Evolutionary conservation across 1,140 invertebrate species (phyloP).

Genomic region (Monochamus saltuarius): DNA sequence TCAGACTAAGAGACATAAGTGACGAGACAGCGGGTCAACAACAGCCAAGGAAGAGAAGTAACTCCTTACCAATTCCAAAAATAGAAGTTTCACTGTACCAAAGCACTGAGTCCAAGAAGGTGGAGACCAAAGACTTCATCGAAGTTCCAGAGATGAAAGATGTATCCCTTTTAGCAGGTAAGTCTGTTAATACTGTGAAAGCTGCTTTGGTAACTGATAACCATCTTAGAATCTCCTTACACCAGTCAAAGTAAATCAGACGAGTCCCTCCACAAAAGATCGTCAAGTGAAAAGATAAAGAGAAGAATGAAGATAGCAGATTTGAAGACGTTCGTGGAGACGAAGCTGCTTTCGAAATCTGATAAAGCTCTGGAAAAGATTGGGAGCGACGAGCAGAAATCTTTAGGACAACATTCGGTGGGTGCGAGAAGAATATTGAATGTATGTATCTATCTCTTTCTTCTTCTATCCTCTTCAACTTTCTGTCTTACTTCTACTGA

Average conservation of each 20-base stretch:
- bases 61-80: slow-evolving; percentile 91
- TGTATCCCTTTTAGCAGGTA: slow-evolving; percentile 58
- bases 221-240: slow-evolving; percentile 55
- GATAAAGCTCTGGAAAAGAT: slow-evolving; percentile 89
- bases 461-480: slow-evolving; percentile 34
- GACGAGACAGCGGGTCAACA: slow-evolving; percentile 74
- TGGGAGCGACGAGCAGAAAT: slow-evolving; percentile 72
- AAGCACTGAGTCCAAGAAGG: slow-evolving; percentile 66
- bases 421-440: slow-evolving; percentile 45
- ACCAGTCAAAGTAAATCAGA: slow-evolving; percentile 55
- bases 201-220: background rate
- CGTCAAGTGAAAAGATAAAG: slow-evolving; percentile 76
- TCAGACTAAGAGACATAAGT: slow-evolving; percentile 75
- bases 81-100: slow-evolving; percentile 85
- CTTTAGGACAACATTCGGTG: slow-evolving; percentile 57
- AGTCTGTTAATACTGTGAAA: slow-evolving; percentile 3
- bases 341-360: slow-evolving; percentile 85
- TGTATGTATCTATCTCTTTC: slow-evolving; percentile 44
- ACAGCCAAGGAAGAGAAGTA: slow-evolving; percentile 78
- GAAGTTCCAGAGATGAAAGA: slow-evolving; percentile 71
- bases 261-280: slow-evolving; percentile 62
- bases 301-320: slow-evolving; percentile 88
- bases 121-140: slow-evolving; percentile 73
- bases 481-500: slow-evolving; percentile 17
- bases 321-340: slow-evolving; percentile 85